phyloP scores from a whole-genome alignment of 2,113 vertebrate species.

The Willisornis vidua region DNA sequence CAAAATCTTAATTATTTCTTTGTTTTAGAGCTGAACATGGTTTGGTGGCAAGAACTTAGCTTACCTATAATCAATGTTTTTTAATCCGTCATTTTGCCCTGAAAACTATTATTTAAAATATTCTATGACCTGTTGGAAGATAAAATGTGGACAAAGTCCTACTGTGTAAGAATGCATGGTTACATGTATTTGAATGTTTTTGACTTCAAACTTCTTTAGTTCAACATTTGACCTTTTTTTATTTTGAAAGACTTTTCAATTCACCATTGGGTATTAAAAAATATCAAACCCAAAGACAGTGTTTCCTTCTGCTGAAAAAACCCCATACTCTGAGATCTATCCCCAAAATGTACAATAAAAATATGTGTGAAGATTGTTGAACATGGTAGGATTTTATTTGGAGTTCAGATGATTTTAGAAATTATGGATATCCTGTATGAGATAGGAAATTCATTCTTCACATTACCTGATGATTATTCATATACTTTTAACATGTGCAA shows the following conservation, averaged over 20 bases:
- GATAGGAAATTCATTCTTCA: not conserved
- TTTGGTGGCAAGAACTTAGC: not conserved
- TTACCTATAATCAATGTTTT: not conserved
- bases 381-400: not conserved
- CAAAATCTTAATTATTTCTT: not conserved
- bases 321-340: not conserved
- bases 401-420: not conserved
- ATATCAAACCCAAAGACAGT: not conserved
- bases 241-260: not conserved
- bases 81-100: not conserved
- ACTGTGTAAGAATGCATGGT: not conserved
- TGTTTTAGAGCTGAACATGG: not conserved
- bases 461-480: not conserved
- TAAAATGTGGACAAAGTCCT: not conserved
- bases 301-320: not conserved
- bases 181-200: not conserved
- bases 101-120: not conserved
- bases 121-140: not conserved
- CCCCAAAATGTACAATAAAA: not conserved
- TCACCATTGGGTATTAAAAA: not conserved
- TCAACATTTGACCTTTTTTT: not conserved
- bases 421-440: not conserved
- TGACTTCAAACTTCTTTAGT: not conserved
- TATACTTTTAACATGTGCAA: not conserved
- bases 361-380: not conserved